Evolutionary conservation across 35 echinoderm and acorn worm genomes (phyloP).

Genomic region (Stichopus chloronotus): DNA sequence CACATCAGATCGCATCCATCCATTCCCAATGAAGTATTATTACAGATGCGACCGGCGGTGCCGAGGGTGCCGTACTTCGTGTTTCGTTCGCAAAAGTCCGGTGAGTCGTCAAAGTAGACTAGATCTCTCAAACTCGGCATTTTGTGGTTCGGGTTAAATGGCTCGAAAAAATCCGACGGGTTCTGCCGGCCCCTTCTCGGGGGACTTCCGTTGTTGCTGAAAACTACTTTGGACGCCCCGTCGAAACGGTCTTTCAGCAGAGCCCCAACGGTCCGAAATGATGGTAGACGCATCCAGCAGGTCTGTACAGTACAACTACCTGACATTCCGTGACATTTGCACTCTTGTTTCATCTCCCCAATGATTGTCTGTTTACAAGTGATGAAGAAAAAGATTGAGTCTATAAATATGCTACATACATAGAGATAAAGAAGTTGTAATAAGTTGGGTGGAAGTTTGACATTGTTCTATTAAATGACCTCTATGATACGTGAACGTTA

Average conservation of each 20-base stretch:
- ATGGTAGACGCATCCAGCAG: slow-evolving; percentile 95
- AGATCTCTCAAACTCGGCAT: slow-evolving; percentile 76
- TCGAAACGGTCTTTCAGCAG: slow-evolving; percentile 93
- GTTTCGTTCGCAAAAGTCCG: slow-evolving; percentile 89
- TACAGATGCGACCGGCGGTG: slow-evolving; percentile 84
- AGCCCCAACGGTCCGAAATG: slow-evolving; percentile 78
- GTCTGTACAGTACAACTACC: slow-evolving; percentile 92
- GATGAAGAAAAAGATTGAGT: slow-evolving; percentile 22
- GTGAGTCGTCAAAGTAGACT: slow-evolving; percentile 95
- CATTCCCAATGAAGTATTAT: slow-evolving; percentile 91
- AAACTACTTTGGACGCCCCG: slow-evolving; percentile 81
- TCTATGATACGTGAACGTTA: no score
- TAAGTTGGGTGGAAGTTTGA: neutral
- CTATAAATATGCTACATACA: neutral
- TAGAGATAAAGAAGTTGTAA: neutral
- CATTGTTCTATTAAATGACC: neutral
- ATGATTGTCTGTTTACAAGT: slow-evolving; percentile 71
- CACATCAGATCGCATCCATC: slow-evolving; percentile 98
- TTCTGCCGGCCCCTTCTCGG: slow-evolving; percentile 39
- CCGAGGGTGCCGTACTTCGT: slow-evolving; percentile 67
- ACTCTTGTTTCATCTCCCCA: slow-evolving; percentile 81
- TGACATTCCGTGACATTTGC: slow-evolving; percentile 99
- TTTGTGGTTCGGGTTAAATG: slow-evolving; percentile 85
- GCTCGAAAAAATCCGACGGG: slow-evolving; percentile 70
- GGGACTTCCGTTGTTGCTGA: slow-evolving; percentile 81